Conservation (phyloP, 2,797 vertebrate species). For the Tenualosa thibaudeaui region DNA sequence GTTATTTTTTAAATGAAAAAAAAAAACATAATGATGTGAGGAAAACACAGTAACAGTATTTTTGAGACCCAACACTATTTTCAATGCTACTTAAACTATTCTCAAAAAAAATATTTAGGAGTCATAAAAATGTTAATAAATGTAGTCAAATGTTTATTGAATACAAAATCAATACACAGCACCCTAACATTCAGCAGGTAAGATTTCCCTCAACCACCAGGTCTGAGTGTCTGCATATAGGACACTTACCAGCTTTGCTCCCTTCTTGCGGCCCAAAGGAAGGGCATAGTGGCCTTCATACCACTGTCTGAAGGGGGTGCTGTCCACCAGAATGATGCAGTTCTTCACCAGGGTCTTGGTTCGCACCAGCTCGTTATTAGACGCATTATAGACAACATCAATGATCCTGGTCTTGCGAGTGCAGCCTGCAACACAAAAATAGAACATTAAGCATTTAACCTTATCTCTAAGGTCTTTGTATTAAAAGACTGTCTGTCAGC, state of each 20-base stretch:
- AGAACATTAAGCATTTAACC: neutral
- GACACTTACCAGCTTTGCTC: conserved; percentile 79
- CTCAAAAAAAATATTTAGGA: too few species aligned
- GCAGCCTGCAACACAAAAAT: conserved; percentile 77
- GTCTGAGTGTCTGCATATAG: neutral
- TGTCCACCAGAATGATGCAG: conserved; percentile 92
- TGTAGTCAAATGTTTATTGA: neutral
- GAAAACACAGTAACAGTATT: too few species aligned
- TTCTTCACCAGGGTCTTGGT: conserved; percentile 99
- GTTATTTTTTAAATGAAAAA: neutral
- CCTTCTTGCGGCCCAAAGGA: conserved; percentile 98
- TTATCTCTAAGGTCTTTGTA: neutral
- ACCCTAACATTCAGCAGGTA: neutral
- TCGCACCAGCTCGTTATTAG: conserved; percentile 97
- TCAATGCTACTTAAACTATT: too few species aligned
- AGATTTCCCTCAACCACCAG: neutral
- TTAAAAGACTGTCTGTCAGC: neutral
- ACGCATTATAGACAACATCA: conserved; percentile 98
- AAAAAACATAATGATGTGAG: neutral
- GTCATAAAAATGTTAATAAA: too few species aligned
- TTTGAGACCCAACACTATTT: too few species aligned
- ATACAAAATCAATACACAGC: neutral
- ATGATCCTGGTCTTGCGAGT: conserved; percentile 98
- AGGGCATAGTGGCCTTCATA: conserved; percentile 93
- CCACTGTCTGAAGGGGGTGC: conserved; percentile 96